Evolutionary conservation across 2,797 vertebrate species (phyloP), one percentile per base, ranked within the genome.

Genomic region (Sandelia bainsii): DNA sequence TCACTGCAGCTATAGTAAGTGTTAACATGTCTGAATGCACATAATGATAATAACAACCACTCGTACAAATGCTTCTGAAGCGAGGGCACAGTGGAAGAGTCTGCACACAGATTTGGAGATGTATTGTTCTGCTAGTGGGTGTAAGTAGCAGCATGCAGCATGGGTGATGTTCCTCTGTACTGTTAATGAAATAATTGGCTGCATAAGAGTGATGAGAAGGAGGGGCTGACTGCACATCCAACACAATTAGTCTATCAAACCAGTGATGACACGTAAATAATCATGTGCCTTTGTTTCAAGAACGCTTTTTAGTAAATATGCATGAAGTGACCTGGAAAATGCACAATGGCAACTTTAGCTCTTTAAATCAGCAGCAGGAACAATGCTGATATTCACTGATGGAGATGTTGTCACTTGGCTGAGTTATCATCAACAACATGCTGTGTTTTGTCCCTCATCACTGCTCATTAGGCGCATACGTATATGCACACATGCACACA

Each of bases 321-420:
- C n/a, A 77, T 82, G 67, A 87, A 85, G 79, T 90, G 90, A 92
- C 92, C 91, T 89, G 84, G 88, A 92, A 90, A 89, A 66, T 14
- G 69, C 80, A 92, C 89, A 93, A 91, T 90, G 77, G 65, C 83
- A 89, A 90, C 83, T 91, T 90, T 84, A 89, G 87, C 85, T 76
- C 88, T 80, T 67, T 80, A 75, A 84, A 69, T 79, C 46, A 23
- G 49, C 75, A 16, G 50, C 27, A 16, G 76, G 80, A 87, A 93
- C 89, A 93, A 92, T 83, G 83, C 16, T 1, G 49, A 52, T 11
- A 90, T 92, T 92, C 81, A 90, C n/a, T 3, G 56, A 16, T 1
- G 23, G 72, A 17, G 61, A 52, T 49, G 77, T 46, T 27, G 59
- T 85, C 88, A 79, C 12, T 0, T 59, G 19, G 25, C 40, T 2